These are phyloP conservation scores for Heliconius hermathena DNA, from an alignment of 1,140 invertebrate species.

Conservation along the genomic window DNA sequence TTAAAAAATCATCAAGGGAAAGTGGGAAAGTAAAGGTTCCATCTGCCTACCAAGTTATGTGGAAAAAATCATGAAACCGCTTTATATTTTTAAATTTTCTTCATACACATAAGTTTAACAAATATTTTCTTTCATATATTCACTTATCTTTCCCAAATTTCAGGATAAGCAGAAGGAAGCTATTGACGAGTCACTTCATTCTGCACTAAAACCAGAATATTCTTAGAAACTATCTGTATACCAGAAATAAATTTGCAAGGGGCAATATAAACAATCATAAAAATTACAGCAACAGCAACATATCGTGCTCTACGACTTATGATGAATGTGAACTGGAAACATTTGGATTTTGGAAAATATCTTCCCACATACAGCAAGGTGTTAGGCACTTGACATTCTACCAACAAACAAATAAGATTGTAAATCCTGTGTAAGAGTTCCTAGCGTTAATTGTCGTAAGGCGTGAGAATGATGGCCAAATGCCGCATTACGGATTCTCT, in stretches of 20 bases:
- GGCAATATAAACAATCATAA: constrained; percentile 36
- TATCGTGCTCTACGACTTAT: constrained; percentile 28
- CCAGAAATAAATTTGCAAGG: constrained; percentile 14
- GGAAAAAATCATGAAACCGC: too few relatives aligned
- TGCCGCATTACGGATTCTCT: constrained; percentile 66
- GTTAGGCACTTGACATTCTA: constrained; percentile 14
- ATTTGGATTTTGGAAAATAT: constrained; percentile 45
- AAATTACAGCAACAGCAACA: constrained; percentile 36
- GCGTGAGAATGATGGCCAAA: constrained; percentile 68
- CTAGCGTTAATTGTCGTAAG: constrained; percentile 44
- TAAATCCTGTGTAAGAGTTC: constrained; percentile 13
- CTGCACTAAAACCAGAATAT: neutral
- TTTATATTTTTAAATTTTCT: too few relatives aligned
- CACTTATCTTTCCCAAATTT: too few relatives aligned
- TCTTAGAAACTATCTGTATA: neutral
- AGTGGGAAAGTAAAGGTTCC: too few relatives aligned
- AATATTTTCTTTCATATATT: too few relatives aligned
- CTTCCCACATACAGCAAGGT: constrained; percentile 11
- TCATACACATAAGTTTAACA: too few relatives aligned
- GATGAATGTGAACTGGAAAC: constrained; percentile 44
- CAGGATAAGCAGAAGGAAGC: too few relatives aligned
- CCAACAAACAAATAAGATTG: constrained; percentile 21
- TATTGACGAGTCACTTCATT: neutral
- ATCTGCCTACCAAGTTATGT: too few relatives aligned
- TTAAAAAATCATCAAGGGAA: too few relatives aligned